Conservation (phyloP, 2,888 invertebrate species). For the Liposcelis brunnea region DNA sequence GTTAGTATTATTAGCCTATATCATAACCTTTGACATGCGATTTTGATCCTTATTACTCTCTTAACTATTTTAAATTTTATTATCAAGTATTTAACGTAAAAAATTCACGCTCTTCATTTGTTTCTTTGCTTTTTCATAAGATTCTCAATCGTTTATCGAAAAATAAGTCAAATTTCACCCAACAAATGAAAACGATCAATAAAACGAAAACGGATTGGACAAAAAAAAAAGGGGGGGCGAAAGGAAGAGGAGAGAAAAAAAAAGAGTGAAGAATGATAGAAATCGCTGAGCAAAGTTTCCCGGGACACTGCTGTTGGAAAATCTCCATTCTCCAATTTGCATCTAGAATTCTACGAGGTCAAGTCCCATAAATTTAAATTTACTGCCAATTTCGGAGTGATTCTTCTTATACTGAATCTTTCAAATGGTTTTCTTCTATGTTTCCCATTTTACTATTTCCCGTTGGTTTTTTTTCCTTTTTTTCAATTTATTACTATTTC, state of each 20-base stretch:
- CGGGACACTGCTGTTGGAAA: background rate
- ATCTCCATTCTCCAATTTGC: conserved; percentile 5
- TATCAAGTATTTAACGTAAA: background rate
- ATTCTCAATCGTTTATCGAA: too few species aligned
- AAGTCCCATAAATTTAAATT: conserved; percentile 3
- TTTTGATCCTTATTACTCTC: conserved; percentile 4
- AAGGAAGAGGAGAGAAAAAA: too few species aligned
- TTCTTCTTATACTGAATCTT: conserved; percentile 1
- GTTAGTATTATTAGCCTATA: conserved; percentile 5
- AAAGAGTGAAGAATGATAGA: too few species aligned
- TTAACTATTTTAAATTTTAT: conserved; percentile 5
- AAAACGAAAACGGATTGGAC: too few species aligned
- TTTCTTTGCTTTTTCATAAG: background rate
- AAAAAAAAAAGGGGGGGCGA: too few species aligned
- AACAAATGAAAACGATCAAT: too few species aligned
- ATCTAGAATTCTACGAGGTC: conserved; percentile 2
- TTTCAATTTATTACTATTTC: conserved; percentile 2
- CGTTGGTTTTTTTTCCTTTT: background rate
- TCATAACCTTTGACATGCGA: conserved; percentile 6
- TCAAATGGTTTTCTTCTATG: background rate
- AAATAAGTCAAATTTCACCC: too few species aligned
- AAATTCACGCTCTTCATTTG: background rate
- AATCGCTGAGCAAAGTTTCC: too few species aligned
- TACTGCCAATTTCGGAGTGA: conserved; percentile 4
- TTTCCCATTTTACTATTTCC: too few species aligned